Conservation (phyloP, 1,140 invertebrate genomes). For the Holotrichia oblita region DNA sequence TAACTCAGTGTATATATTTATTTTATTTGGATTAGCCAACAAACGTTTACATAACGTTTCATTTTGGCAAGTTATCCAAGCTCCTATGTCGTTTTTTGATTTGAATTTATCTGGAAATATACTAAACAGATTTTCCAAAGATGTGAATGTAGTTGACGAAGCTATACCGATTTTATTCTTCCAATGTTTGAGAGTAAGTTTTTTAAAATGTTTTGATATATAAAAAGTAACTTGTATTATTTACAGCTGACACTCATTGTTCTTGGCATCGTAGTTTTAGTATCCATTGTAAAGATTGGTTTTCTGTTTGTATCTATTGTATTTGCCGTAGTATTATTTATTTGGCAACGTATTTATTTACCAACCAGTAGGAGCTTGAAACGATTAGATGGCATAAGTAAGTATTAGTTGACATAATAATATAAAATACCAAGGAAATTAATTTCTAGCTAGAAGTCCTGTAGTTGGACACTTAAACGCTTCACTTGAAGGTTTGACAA, state of each 20-base stretch:
- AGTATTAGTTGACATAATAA: constrained; percentile 48
- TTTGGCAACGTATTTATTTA: constrained; percentile 69
- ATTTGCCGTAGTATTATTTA: constrained; percentile 65
- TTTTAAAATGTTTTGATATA: not conserved
- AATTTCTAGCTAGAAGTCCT: constrained; percentile 72
- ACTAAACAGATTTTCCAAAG: constrained; percentile 54
- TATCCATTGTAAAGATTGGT: constrained; percentile 31
- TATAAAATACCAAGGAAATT: constrained; percentile 5
- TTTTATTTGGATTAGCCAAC: not conserved
- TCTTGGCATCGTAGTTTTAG: constrained; percentile 30
- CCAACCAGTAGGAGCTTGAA: constrained; percentile 72
- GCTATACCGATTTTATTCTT: constrained; percentile 49
- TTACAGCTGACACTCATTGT: constrained; percentile 26
- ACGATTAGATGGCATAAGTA: constrained; percentile 71
- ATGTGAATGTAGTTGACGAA: constrained; percentile 53
- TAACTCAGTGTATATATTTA: constrained; percentile 6
- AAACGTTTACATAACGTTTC: constrained; percentile 51
- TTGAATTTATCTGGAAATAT: constrained; percentile 56
- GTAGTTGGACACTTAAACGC: constrained; percentile 88
- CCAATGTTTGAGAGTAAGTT: constrained; percentile 49
- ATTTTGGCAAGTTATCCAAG: constrained; percentile 49
- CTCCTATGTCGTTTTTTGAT: constrained; percentile 55
- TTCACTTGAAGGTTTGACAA: constrained; percentile 85
- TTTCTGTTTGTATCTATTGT: constrained; percentile 49
- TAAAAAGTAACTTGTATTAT: constrained; percentile 8